Conservation (phyloP, 2,113 vertebrate genomes). For the Oryzias celebensis region DNA sequence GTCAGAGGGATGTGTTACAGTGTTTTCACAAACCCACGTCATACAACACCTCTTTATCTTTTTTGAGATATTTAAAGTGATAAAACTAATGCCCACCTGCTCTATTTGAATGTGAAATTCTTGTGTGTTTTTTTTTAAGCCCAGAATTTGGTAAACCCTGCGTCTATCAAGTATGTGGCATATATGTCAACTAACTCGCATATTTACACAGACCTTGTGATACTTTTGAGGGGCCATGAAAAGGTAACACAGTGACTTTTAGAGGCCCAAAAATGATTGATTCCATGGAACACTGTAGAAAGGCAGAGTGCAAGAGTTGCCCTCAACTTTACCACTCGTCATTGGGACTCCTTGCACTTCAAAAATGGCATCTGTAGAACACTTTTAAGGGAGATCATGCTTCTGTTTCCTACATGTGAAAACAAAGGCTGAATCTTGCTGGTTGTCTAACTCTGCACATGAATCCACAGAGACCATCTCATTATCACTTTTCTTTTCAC, state of each 20-base stretch:
- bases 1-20: conserved; percentile 4
- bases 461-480: no score
- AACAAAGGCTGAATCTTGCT: background rate
- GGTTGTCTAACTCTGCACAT: no score
- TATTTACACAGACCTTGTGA: conserved; percentile 68
- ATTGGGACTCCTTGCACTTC: conserved; percentile 52
- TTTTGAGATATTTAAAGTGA: conserved; percentile 56
- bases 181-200: conserved; percentile 70
- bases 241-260: conserved; percentile 35
- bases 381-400: conserved; percentile 16
- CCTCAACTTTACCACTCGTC: conserved; percentile 64
- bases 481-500: no score
- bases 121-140: conserved; percentile 7
- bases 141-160: conserved; percentile 16
- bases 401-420: conserved; percentile 14
- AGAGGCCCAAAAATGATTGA: conserved; percentile 23
- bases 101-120: conserved; percentile 31
- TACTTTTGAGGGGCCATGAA: conserved; percentile 19
- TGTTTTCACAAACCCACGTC: conserved; percentile 56
- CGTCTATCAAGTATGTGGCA: conserved; percentile 64
- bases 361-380: conserved; percentile 50
- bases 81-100: conserved; percentile 14
- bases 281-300: conserved; percentile 44
- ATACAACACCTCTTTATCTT: conserved; percentile 75
- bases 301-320: conserved; percentile 10